Evolutionary conservation across 2,113 vertebrate species (phyloP).

Genomic region (Actinemys pallida): DNA sequence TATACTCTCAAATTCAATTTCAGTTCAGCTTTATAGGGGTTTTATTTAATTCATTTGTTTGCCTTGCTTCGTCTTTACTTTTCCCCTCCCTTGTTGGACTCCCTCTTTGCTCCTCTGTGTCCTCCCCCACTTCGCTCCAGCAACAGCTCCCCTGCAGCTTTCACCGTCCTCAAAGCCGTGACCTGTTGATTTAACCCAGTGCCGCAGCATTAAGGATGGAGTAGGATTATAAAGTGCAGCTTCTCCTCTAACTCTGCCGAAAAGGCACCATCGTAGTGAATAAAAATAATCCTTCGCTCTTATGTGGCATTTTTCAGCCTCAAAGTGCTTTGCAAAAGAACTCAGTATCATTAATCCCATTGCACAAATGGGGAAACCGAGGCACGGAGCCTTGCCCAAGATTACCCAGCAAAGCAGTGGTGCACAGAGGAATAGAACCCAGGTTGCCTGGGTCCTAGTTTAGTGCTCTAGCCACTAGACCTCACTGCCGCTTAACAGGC

Average conservation of each 20-base stretch:
- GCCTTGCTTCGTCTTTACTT: neutral
- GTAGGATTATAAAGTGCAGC: neutral
- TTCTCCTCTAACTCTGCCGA: neutral
- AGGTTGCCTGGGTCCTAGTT: neutral
- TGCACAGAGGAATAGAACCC: neutral
- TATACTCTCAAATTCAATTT: neutral
- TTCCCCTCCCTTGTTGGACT: neutral
- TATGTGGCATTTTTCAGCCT: neutral
- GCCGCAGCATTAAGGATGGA: neutral
- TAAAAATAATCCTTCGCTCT: neutral
- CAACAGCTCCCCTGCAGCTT: neutral
- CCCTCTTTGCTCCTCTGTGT: neutral
- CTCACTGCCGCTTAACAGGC: too few relatives aligned
- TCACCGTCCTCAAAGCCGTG: too few relatives aligned
- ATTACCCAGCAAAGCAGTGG: neutral
- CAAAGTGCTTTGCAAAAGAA: neutral
- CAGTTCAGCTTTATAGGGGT: neutral
- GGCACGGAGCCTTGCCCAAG: neutral
- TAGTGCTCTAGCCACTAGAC: neutral
- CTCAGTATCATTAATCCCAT: neutral
- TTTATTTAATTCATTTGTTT: neutral
- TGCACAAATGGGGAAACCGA: neutral
- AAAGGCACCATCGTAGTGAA: neutral
- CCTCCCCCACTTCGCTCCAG: neutral
- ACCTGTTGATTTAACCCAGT: neutral